Evolutionary conservation across 2,888 invertebrate species (phyloP), one percentile per base, ranked within the genome.

Genomic region (Ormyrus thymus): DNA sequence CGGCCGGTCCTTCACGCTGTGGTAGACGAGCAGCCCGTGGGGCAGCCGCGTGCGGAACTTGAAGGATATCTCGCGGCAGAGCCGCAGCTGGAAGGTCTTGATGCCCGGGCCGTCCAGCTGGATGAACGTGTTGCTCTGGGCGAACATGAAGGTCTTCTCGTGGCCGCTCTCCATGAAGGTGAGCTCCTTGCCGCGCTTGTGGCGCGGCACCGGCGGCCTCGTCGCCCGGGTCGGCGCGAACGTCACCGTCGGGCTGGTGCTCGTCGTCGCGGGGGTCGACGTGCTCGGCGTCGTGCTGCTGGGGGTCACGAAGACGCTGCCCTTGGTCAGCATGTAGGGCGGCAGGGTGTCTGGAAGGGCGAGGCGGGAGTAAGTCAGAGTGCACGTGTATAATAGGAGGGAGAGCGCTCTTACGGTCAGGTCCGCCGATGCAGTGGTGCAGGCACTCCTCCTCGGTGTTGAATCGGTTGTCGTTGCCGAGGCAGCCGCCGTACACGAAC

Each of bases 81-180:
- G 91, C 90, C 96, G 94, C 84, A 97, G 92, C 90, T 97, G 97
- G 92, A 97, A 97, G 78, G 95, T 94, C 87, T 96, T 95, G 87
- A 97, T 96, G 81, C 96, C 95, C 88, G 95, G 95, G n/a, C 97
- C 97, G 88, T 97, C 96, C 69, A 97, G 92, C 89, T 97, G 97
- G 87, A 97, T 97, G 89, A 95, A 97, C 4, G 97, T 97, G 86
- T 97, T 96, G 83, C 95, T 96, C 87, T 96, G 95, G 29, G 97
- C 96, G 90, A 97, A 97, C 94, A 97, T 96, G 89, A 97, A 97
- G n/a, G 95, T 96, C 86, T 94, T 94, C 84, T 95, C 94, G 86
- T 95, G 93, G 1, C 96, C 96, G 6, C 96, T 95, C 90, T 96
- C 96, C 85, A 95, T 95, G 87, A 97, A 96, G 0, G 96, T 96